Evolutionary conservation across 1,140 invertebrate genomes (phyloP).

Genomic region (Tetramorium parvispinum): DNA sequence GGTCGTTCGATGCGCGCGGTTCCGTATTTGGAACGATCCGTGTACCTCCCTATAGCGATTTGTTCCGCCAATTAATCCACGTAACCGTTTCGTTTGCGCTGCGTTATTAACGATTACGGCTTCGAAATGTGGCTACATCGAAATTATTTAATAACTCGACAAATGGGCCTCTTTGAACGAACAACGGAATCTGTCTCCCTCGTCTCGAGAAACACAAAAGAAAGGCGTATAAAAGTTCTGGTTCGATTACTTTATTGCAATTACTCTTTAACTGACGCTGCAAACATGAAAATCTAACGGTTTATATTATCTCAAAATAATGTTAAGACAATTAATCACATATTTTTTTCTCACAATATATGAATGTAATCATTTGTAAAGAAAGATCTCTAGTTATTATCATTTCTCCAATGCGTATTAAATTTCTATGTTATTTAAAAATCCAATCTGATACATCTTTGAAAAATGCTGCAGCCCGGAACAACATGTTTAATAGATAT

Average conservation of each 20-base stretch:
- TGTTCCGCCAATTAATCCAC: conserved; percentile 46
- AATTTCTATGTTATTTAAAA: neutral
- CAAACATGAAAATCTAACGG: neutral
- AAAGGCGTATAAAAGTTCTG: neutral
- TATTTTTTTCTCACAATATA: neutral
- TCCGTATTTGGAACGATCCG: conserved; percentile 39
- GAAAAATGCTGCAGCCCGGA: neutral
- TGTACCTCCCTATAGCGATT: conserved; percentile 63
- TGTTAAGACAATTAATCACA: neutral
- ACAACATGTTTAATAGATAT: neutral
- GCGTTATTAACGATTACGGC: conserved; percentile 13
- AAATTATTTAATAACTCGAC: conserved; percentile 16
- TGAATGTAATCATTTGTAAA: neutral
- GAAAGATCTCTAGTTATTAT: neutral
- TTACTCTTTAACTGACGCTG: neutral
- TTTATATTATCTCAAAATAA: neutral
- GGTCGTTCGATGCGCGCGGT: neutral
- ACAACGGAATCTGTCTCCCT: neutral
- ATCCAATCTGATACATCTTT: neutral
- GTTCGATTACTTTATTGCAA: neutral
- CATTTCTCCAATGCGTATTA: neutral
- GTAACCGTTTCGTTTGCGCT: conserved; percentile 52
- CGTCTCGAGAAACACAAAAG: neutral
- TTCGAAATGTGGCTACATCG: neutral
- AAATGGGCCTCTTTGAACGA: neutral